These are phyloP conservation scores for Drosophila prolongata DNA, from an alignment of 2,888 invertebrate genomes.

Conservation along the genomic window DNA sequence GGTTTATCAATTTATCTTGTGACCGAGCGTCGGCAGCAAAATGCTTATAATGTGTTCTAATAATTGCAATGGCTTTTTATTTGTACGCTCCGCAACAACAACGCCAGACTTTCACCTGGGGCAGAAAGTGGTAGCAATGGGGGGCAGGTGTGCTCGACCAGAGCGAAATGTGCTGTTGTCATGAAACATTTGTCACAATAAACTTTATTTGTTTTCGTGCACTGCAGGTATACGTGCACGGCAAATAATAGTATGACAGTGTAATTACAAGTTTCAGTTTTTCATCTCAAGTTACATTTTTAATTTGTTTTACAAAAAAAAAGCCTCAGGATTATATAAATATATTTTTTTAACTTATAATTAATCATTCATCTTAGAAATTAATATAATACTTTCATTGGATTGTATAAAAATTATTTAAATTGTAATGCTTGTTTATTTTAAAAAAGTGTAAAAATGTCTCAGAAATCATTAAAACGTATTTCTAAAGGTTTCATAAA, in stretches of 20 bases:
- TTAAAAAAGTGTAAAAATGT: too few species aligned
- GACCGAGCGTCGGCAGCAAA: slow-evolving; percentile 33
- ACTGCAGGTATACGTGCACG: slow-evolving; percentile 36
- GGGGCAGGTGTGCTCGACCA: slow-evolving; percentile 35
- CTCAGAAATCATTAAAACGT: too few species aligned
- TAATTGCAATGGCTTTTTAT: slow-evolving; percentile 73
- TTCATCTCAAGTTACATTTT: background rate
- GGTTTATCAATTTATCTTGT: slow-evolving; percentile 61
- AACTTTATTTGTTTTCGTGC: slow-evolving; percentile 76
- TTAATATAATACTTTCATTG: too few species aligned
- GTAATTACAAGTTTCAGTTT: background rate
- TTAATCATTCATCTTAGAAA: too few species aligned
- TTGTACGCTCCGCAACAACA: slow-evolving; percentile 29
- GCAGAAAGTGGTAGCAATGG: slow-evolving; percentile 6
- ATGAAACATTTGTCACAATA: slow-evolving; percentile 80
- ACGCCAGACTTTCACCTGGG: slow-evolving; percentile 35
- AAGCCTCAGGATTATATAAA: too few species aligned
- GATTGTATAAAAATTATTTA: too few species aligned
- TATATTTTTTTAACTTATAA: too few species aligned
- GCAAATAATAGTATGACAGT: slow-evolving; percentile 1
- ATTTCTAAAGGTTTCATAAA: too few species aligned
- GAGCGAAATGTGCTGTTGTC: slow-evolving; percentile 69
- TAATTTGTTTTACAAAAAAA: too few species aligned
- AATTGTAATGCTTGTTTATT: too few species aligned
- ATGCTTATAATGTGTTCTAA: slow-evolving; percentile 67